Evolutionary conservation across 2,797 vertebrate species (phyloP), one percentile per base, ranked within the genome.

Genomic region (Semotilus atromaculatus): DNA sequence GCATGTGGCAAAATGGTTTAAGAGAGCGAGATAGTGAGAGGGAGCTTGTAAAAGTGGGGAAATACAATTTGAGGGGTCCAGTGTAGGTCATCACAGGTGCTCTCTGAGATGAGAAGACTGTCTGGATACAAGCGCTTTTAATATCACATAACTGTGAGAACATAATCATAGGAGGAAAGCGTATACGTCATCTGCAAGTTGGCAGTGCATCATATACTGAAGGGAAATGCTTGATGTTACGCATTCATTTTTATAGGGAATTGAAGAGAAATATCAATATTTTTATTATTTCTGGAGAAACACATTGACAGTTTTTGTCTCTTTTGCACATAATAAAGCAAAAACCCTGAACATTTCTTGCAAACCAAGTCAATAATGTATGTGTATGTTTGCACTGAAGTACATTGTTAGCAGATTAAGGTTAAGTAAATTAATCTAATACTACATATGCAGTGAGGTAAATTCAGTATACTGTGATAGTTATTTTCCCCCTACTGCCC

Each of bases 1-100:
- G 83, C 74, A 53, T 82, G 53, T 62, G 80, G 80, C 29, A 82
- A 82, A 82, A 64, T 48, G 81, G n/a, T 72, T 74, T 40, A 64
- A 55, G 36, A 70, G 53, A 76, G 60, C 1, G 13, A 74, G 70
- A 74, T n/a, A 70, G 45, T 26, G 19, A 84, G 36, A 67, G 45
- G 4, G 13, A 36, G 81, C 43, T 66, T 58, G 71, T 26, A 58
- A 38, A 81, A 68, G 60, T 74, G 71, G 26, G 71, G 36, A 81
- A 71, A 43, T 55, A 67, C 55, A 53, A 45, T 75, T 70, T 10
- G 26, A 86, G 67, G 58, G 73, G 45, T 53, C 34, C 66, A 38
- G 70, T 53, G 72, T 40, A 36, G 45, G 40, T 21, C 62, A 80
- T 80, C 60, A 68, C 60, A 51, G 78, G 60, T 80, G 78, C 43